phyloP scores from a whole-genome alignment of 2,888 invertebrate species.

The Serrognathus titanus region DNA sequence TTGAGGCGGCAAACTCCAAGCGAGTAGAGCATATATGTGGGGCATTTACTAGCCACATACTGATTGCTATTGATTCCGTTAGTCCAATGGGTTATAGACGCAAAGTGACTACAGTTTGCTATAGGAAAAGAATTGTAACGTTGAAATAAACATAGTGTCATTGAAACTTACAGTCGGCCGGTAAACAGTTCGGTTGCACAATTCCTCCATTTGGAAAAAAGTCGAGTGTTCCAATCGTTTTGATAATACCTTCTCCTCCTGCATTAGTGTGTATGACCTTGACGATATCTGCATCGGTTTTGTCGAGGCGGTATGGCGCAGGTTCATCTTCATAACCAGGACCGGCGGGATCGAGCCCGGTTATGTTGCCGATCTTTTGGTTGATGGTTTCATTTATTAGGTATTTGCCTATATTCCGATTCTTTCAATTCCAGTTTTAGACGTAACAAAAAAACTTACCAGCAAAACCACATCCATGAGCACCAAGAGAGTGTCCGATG shows the following conservation, averaged over 20 bases:
- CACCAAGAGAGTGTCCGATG: slow-evolving; percentile 13
- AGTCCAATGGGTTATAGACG: slow-evolving; percentile 9
- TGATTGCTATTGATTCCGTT: slow-evolving; percentile 17
- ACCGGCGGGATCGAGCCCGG: slow-evolving; percentile 10
- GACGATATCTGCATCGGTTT: slow-evolving; percentile 63
- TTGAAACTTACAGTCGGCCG: slow-evolving; percentile 2
- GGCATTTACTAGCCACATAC: slow-evolving; percentile 13
- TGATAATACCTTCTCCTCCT: slow-evolving; percentile 58
- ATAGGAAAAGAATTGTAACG: slow-evolving; percentile 21
- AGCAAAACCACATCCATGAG: slow-evolving; percentile 10
- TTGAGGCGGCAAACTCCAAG: slow-evolving; percentile 2
- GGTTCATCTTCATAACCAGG: slow-evolving; percentile 52
- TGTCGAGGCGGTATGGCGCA: slow-evolving; percentile 53
- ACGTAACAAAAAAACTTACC: slow-evolving; percentile 8
- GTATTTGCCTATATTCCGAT: slow-evolving; percentile 1
- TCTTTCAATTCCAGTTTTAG: too few species aligned
- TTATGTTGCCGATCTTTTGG: slow-evolving; percentile 10
- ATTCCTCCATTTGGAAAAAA: slow-evolving; percentile 68
- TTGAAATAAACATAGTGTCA: too few species aligned
- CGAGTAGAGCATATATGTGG: background rate
- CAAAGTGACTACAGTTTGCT: slow-evolving; percentile 58
- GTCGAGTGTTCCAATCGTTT: slow-evolving; percentile 62
- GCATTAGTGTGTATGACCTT: slow-evolving; percentile 69
- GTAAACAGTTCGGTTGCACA: slow-evolving; percentile 47
- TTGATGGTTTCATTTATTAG: background rate